These are phyloP conservation scores for Hydrolagus affinis DNA, from an alignment of 2,113 vertebrate species.

Conservation along the genomic window DNA sequence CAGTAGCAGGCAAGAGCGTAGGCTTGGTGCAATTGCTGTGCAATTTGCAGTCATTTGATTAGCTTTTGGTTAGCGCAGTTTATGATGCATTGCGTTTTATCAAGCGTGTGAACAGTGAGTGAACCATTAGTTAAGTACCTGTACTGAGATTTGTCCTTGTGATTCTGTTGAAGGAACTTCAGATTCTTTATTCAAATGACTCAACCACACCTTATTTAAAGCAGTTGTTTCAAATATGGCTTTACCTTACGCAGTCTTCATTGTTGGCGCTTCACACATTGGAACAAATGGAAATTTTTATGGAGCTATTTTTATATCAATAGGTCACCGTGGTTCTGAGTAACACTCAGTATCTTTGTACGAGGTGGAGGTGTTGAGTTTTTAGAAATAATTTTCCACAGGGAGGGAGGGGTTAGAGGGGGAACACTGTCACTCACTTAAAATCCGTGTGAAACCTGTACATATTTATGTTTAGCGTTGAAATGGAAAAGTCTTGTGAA, in stretches of 20 bases:
- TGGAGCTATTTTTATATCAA: constrained; percentile 7
- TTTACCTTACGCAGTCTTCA: background rate
- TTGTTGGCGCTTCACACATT: background rate
- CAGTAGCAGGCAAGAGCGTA: background rate
- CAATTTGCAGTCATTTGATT: constrained; percentile 8
- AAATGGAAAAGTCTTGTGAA: constrained; percentile 20
- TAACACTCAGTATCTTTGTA: background rate
- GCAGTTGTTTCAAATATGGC: background rate
- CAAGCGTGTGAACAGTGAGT: background rate
- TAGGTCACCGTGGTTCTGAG: background rate
- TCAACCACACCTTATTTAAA: background rate
- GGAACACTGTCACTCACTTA: constrained; percentile 38
- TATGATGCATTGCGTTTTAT: background rate
- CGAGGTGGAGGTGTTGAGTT: background rate
- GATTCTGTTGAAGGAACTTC: background rate
- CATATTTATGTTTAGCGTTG: constrained; percentile 36
- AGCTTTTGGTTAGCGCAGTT: background rate
- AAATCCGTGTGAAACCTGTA: constrained; percentile 45
- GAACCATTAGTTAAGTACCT: background rate
- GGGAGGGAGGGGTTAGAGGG: background rate
- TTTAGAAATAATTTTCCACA: background rate
- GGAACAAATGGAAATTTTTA: constrained; percentile 25
- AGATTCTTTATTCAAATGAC: background rate
- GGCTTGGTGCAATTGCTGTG: background rate
- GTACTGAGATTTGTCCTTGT: constrained; percentile 7